Conservation (phyloP, 1,140 invertebrate species). For the Magallana gigas region DNA sequence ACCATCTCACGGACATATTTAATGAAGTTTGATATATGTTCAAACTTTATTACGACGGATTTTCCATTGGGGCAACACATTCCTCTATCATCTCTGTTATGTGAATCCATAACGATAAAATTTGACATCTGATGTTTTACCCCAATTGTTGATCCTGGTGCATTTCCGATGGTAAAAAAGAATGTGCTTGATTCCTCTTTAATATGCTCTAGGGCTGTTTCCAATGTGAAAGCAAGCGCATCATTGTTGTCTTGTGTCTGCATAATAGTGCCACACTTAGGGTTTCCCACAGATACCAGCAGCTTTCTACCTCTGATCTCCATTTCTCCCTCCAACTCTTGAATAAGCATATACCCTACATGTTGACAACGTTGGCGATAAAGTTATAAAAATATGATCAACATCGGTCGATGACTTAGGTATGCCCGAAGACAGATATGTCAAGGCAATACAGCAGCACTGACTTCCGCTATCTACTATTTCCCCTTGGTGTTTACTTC, state of each 20-base stretch:
- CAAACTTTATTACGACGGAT: conserved; percentile 20
- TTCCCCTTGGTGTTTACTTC: conserved; percentile 23
- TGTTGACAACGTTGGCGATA: neutral
- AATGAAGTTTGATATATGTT: neutral
- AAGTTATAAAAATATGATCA: conserved; percentile 20
- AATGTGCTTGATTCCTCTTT: conserved; percentile 1
- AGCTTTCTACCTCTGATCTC: neutral
- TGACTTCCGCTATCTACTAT: conserved; percentile 35
- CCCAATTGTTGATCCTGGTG: conserved; percentile 34
- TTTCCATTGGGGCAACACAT: neutral
- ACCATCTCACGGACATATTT: conserved; percentile 30
- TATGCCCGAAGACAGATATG: neutral
- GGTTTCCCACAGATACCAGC: neutral
- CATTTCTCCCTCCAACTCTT: conserved; percentile 23
- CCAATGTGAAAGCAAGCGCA: neutral
- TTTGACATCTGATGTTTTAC: neutral
- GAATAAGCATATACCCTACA: conserved; percentile 27
- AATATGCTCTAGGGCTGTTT: conserved; percentile 12
- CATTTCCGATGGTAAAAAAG: conserved; percentile 27
- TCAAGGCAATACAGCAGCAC: conserved; percentile 32
- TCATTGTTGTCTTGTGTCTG: conserved; percentile 18
- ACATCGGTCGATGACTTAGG: conserved; percentile 16
- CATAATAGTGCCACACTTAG: conserved; percentile 2
- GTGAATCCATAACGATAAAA: conserved; percentile 27
- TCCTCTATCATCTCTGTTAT: conserved; percentile 26